These are phyloP conservation scores for Drosophila barbarae DNA, from an alignment of 2,888 invertebrate genomes.

Conservation along the genomic window DNA sequence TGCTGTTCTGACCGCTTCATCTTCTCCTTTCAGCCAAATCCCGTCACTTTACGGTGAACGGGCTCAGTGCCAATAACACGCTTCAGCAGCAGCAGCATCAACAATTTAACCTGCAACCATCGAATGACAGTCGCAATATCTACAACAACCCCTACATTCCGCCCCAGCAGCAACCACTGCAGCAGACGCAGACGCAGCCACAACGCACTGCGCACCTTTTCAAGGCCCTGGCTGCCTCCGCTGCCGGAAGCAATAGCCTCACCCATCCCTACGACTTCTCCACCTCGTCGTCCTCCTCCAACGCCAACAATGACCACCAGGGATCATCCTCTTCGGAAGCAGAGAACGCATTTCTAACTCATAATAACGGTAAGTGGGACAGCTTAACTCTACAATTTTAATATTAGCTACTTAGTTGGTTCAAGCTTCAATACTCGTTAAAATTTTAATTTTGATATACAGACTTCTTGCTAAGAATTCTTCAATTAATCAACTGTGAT, in stretches of 20 bases:
- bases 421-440: background rate
- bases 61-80: conserved; percentile 79
- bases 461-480: background rate
- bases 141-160: conserved; percentile 81
- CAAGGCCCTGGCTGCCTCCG: conserved; percentile 71
- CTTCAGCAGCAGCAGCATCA: conserved; percentile 58
- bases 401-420: background rate
- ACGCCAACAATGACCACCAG: conserved; percentile 74
- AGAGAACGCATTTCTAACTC: conserved; percentile 85
- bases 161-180: conserved; percentile 74
- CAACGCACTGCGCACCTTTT: conserved; percentile 74
- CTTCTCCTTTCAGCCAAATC: conserved; percentile 83
- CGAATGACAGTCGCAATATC: conserved; percentile 82
- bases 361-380: conserved; percentile 80
- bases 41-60: conserved; percentile 86
- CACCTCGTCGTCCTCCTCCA: conserved; percentile 70
- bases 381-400: background rate
- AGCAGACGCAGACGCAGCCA: conserved; percentile 57
- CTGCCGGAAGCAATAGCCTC: conserved; percentile 61
- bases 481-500: background rate
- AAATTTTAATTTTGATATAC: background rate
- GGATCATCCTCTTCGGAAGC: conserved; percentile 81
- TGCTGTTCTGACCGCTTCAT: conserved; percentile 7
- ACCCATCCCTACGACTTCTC: conserved; percentile 77
- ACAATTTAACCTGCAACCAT: conserved; percentile 81